Evolutionary conservation across 2,888 invertebrate genomes (phyloP), one percentile per base, ranked within the genome.

Genomic region (Gibbula magus): DNA sequence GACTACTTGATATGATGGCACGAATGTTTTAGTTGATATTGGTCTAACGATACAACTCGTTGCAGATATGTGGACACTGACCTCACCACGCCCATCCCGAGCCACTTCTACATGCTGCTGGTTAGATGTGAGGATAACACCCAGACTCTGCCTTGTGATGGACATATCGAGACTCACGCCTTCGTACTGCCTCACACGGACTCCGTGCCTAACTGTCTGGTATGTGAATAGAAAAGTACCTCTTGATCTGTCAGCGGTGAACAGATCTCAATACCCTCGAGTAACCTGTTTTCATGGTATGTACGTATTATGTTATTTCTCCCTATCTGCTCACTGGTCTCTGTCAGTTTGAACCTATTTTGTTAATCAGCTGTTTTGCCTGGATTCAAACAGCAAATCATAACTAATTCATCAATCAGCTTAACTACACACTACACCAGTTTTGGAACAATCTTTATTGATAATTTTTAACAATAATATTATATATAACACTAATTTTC

Each of bases 131-230:
- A 79, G 10, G 29, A 84, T n/a, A 39, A 20, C 13, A 20, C 54
- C 5, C 35, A 20, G 66, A 52, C 20, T 8, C 52, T 53, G 22
- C 56, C 78, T 35, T 85, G 86, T 80, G 61, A 54, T 0, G 39
- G 39, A 25, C 75, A 80, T 10, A 66, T 85, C 16, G 85, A 88
- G 10, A 77, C 85, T 0, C 39, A 90, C 74, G 81, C 90, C 16
- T 83, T 90, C 39, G 80, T 91, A n/a, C 79, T 91, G 7, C 90
- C 89, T 13, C 89, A 90, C 45, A 75, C 81, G 7, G 84, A 83
- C 52, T 75, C 75, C 4, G 81, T 87, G 5, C 81, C 83, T n/a
- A 89, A 89, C 79, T 91, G 90, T 77, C 79, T 87, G 86, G 90
- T 91, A 82, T 84, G 86, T 29, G 29, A 18, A 3, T n/a, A 61